Evolutionary conservation across 2,888 invertebrate species (phyloP).

Genomic region (Toxonevra muliebris): DNA sequence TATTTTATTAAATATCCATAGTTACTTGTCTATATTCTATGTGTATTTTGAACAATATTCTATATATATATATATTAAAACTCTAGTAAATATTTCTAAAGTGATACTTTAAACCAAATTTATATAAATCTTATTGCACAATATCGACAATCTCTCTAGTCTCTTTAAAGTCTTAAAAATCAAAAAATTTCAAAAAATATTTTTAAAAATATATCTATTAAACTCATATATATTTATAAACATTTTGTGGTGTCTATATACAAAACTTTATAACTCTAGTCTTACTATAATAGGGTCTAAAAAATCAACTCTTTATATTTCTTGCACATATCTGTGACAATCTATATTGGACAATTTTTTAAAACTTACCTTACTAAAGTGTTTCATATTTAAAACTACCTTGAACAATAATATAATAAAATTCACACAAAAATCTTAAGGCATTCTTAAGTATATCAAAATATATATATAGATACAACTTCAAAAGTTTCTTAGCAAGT

Average conservation of each 20-base stretch:
- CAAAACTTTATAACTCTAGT: background rate
- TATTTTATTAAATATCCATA: too few species aligned
- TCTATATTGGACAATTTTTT: constrained; percentile 28
- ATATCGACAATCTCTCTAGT: too few species aligned
- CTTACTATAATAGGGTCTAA: constrained; percentile 15
- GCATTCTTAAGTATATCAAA: background rate
- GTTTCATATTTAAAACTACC: constrained; percentile 33
- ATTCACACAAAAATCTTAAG: background rate
- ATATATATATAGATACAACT: constrained; percentile 3
- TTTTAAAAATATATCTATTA: too few species aligned
- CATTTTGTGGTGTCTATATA: constrained; percentile 13
- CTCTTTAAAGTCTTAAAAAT: too few species aligned
- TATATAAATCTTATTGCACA: too few species aligned
- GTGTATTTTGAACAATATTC: too few species aligned
- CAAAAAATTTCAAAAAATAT: too few species aligned
- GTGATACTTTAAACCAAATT: background rate
- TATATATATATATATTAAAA: constrained; percentile 1
- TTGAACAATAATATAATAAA: constrained; percentile 11
- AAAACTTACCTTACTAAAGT: constrained; percentile 14
- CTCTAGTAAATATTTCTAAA: constrained; percentile 6
- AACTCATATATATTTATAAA: too few species aligned
- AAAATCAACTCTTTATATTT: constrained; percentile 11
- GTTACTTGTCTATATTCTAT: too few species aligned
- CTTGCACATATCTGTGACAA: constrained; percentile 18
- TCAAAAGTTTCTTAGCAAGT: constrained; percentile 3